These are phyloP conservation scores for Clarias fuscus DNA, from an alignment of 2,797 vertebrate genomes.

Conservation along the genomic window DNA sequence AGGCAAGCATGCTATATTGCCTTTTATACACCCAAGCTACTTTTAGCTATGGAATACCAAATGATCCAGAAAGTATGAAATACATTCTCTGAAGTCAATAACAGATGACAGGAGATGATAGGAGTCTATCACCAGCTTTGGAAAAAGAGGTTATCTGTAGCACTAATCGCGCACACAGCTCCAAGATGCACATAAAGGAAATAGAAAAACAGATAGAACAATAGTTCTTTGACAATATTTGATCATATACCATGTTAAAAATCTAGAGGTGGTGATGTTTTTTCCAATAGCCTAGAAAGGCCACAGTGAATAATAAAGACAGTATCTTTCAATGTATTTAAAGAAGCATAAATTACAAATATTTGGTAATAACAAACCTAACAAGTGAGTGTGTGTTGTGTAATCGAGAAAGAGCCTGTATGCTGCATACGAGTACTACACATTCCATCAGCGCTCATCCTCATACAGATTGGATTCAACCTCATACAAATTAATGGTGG, in stretches of 20 bases:
- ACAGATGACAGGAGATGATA: neutral
- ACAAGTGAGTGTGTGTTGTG: neutral
- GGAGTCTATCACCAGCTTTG: neutral
- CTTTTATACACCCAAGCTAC: no score
- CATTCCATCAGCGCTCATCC: slow-evolving; percentile 25
- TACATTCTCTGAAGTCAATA: neutral
- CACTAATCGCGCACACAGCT: neutral
- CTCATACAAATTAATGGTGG: slow-evolving; percentile 17
- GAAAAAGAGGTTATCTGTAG: slow-evolving; percentile 1
- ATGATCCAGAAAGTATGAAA: neutral
- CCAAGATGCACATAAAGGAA: neutral
- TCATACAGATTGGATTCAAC: slow-evolving; percentile 5
- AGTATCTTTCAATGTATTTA: no score
- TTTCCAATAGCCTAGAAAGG: neutral
- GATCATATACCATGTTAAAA: neutral
- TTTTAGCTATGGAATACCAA: neutral
- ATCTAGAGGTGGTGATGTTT: neutral
- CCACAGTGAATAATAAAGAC: neutral
- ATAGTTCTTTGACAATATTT: neutral
- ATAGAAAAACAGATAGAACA: no score
- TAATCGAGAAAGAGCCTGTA: neutral
- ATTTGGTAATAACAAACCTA: neutral
- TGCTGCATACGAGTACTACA: neutral
- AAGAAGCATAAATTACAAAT: neutral
- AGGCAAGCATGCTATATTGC: neutral